Evolutionary conservation across 2,888 invertebrate species (phyloP).

Genomic region (Scrobipalpa atriplicella): DNA sequence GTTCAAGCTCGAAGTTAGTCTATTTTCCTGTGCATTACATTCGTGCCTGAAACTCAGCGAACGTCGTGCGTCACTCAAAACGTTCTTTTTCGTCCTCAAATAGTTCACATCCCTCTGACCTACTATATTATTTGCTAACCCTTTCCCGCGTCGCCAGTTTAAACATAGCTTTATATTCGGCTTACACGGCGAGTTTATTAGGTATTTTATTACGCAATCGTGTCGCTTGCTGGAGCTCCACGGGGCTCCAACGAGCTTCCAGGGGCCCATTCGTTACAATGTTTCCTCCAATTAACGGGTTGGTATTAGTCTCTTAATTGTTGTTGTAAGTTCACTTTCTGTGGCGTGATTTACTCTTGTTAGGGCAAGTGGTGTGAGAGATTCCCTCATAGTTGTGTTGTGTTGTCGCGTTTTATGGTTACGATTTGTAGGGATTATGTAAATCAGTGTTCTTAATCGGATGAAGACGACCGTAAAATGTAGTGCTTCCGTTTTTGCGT

Average conservation of each 20-base stretch:
- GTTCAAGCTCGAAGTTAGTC: no score
- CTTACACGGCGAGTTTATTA: conserved; percentile 42
- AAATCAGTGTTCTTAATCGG: not conserved
- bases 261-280: conserved; percentile 57
- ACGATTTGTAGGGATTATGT: not conserved
- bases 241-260: conserved; percentile 44
- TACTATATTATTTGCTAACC: conserved; percentile 12
- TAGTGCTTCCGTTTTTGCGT: not conserved
- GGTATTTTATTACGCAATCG: conserved; percentile 53
- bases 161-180: conserved; percentile 32
- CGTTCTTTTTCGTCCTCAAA: not conserved
- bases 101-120: conserved; percentile 6
- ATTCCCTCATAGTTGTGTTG: not conserved
- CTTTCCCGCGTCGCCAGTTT: conserved; percentile 9
- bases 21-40: not conserved
- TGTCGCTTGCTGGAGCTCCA: conserved; percentile 34
- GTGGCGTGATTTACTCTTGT: conserved; percentile 45
- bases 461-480: not conserved
- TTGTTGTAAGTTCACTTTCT: conserved; percentile 58
- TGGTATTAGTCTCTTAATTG: conserved; percentile 59
- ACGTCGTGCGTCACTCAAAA: not conserved
- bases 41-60: not conserved
- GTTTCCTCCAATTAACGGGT: conserved; percentile 60
- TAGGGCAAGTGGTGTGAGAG: not conserved
- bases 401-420: conserved; percentile 28